These are phyloP conservation scores for Megalops cyprinoides DNA, from an alignment of 2,797 vertebrate species.

Conservation along the genomic window DNA sequence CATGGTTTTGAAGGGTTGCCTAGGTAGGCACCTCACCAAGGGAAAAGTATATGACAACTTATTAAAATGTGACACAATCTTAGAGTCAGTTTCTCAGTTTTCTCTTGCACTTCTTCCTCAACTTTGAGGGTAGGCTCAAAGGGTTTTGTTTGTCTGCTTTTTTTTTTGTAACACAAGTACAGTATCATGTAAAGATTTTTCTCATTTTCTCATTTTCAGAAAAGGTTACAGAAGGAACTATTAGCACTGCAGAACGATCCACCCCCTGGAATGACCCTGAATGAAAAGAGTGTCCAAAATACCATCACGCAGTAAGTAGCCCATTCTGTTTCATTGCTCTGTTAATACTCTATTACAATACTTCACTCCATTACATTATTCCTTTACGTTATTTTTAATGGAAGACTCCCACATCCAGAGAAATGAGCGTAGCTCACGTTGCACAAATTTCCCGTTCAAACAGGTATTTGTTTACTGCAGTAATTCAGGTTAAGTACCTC, in stretches of 20 bases:
- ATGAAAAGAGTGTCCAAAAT: conserved; percentile 98
- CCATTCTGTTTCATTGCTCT: too few relatives aligned
- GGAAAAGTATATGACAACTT: too few relatives aligned
- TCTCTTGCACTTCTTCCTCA: too few relatives aligned
- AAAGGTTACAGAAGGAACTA: conserved; percentile 97
- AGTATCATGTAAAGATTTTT: conserved; percentile 24
- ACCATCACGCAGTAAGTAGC: conserved; percentile 96
- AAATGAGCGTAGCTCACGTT: not conserved
- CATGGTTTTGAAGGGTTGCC: not conserved
- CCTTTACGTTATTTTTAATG: not conserved
- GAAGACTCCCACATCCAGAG: not conserved
- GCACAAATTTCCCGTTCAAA: not conserved
- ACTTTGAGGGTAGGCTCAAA: too few relatives aligned
- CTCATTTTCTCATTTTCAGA: conserved; percentile 74
- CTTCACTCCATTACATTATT: not conserved
- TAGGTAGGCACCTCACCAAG: not conserved
- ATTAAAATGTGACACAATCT: too few relatives aligned
- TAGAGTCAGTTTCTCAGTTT: too few relatives aligned
- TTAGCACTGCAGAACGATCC: conserved; percentile 98
- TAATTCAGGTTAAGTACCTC: not conserved
- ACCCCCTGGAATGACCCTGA: conserved; percentile 97
- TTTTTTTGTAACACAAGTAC: not conserved
- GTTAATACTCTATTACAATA: not conserved
- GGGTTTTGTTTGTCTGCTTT: too few relatives aligned
- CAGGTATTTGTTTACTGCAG: not conserved